Base-by-base conservation (phyloP, 2,113 vertebrate genomes). In the Phodopus roborovskii region DNA sequence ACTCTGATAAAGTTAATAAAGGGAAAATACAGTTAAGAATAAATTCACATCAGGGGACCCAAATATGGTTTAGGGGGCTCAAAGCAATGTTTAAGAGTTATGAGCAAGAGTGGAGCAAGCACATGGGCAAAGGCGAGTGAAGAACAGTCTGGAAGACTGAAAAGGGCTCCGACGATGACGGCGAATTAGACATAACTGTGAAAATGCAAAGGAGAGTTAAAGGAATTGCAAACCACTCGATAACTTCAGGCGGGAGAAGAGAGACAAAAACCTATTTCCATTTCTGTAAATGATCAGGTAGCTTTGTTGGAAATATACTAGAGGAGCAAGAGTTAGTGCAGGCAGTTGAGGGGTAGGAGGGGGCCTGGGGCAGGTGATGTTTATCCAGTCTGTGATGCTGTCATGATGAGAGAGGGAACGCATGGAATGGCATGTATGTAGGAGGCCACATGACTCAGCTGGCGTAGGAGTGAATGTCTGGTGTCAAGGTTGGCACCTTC, bases 201-300 rank as follows among this genome's bases (percentile, higher is more conserved):
- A 87, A 94, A 94, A 88, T 94, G 58, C 58, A 58, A 88, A 95
- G 20, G 74, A 7, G 45, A 11, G 4, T 90, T 79, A 82, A 87
- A 83, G 4, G 48, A 58, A 83, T 75, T 11, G 56, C 60, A 90
- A 96, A 30, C 5, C 64, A 70, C 12, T 92, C 50, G 90, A 56
- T 19, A 88, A n/a, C 15, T 73, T 90, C 79, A 73, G 88, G 70
- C 62, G 83, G 28, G 68, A 77, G 50, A 88, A 73, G 20, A 82
- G 60, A 86, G 39, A 42, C 8, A 87, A 33, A 62, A 88, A 84
- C 22, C n/a, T 16, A 56, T 42, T 66, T 33, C n/a, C 15, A 4
- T 62, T 94, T 79, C n/a, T 26, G 75, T 39, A 39, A 42, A 62
- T 58, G n/a, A 75, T 5, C 70, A 82, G 85, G n/a, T 30, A 82